Base-by-base conservation (phyloP, 1,140 invertebrate genomes). In the Drosophila insularis region DNA sequence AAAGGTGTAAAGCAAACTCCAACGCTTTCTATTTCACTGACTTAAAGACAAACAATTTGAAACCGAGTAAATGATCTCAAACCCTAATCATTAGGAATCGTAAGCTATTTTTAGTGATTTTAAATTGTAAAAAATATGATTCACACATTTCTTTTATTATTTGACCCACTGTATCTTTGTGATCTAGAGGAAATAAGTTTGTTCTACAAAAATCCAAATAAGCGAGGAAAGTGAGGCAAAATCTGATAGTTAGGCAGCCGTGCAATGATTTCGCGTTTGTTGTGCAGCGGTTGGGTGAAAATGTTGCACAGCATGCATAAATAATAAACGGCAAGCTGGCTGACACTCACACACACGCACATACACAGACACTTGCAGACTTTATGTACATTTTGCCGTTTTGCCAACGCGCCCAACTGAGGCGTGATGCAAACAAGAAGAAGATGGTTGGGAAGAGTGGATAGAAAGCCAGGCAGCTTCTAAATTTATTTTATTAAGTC, bases 401-500 rank as follows among this genome's bases (percentile, higher is more conserved):
- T 76, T 69, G 68, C 78, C 19, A 67, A 35, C 73, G 78, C 73
- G 73, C 79, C 71, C 80, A 69, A 75, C 80, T 75, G 77, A 74
- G 77, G 81, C 80, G 80, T 76, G 68, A 80, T 58, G 37, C 60
- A 50, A 58, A 46, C 40, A 6, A 32, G 60, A 21, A 32, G 56
- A 8, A 40, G 17, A 8, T 13, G 7, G 46, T 19, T 21, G 21
- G 19, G 11, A 14, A 21, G 58, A 64, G 73, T 8, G 31, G 65
- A 60, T 54, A 70, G 69, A 19, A 59, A 74, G 69, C 74, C 78
- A 78, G 73, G 80, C 82, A 78, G 70, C 56, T 89, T 84, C 84
- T 89, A 89, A 89, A 89, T 89, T 89, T 89, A 89, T 89, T 89
- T 89, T 89, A 89, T 89, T 89, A 89, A 89, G 84, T 89, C 84